Evolutionary conservation across 2,113 vertebrate genomes (phyloP).

Genomic region (Fulica atra): DNA sequence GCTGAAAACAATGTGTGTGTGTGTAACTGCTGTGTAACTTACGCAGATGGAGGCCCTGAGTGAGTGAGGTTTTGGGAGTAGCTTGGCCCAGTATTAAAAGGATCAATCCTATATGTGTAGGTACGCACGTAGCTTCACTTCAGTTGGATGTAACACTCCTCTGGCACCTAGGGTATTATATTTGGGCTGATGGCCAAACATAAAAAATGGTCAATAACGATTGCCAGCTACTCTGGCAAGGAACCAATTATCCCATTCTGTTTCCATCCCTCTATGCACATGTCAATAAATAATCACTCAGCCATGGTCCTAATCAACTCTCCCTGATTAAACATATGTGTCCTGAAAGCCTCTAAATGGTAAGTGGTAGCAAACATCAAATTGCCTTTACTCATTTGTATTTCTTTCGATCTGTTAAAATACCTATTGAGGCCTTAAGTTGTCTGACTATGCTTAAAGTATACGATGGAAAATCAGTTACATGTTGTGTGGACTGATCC

Average conservation of each 20-base stretch:
- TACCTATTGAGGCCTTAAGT: background rate
- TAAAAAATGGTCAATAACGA: background rate
- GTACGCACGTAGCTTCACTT: background rate
- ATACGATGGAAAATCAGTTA: background rate
- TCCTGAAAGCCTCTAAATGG: background rate
- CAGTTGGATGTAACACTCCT: background rate
- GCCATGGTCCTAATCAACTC: background rate
- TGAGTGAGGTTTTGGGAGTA: background rate
- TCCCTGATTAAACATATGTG: constrained; percentile 1
- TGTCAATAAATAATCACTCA: constrained; percentile 56
- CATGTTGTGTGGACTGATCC: background rate
- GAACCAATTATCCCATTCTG: constrained; percentile 28
- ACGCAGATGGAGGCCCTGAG: constrained; percentile 30
- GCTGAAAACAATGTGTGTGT: background rate
- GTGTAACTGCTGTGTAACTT: background rate
- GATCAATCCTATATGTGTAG: background rate
- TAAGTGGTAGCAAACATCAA: background rate
- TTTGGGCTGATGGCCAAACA: constrained; percentile 12
- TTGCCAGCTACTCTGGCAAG: constrained; percentile 17
- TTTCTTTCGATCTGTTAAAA: constrained; percentile 40
- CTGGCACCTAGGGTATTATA: background rate
- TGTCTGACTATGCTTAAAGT: background rate
- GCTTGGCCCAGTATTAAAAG: background rate
- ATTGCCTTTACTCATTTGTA: background rate
- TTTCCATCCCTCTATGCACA: constrained; percentile 22